Base-by-base conservation (phyloP, 2,113 vertebrate genomes). In the Tenrec ecaudatus region DNA sequence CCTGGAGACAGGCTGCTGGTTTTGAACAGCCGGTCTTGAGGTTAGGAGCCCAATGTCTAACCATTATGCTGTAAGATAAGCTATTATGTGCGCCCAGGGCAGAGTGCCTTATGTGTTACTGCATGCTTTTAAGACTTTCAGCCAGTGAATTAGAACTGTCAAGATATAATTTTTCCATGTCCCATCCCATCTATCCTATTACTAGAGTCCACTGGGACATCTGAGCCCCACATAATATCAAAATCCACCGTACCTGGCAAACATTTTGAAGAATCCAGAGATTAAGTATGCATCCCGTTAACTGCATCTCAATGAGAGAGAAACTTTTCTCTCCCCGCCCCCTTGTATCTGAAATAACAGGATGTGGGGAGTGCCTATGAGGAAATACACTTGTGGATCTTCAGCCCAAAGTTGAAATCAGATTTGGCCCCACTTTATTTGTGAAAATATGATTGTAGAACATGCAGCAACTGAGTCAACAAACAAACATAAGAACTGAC, bases 341-440 rank as follows among this genome's bases (percentile, higher is more conserved):
- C 75, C 47, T 17, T 86, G 23, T 15, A 62, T 16, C 8, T 69
- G 8, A 82, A 29, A 22, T 78, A 29, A 71, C 57, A 87, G 7
- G 43, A 82, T 86, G 83, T 2, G 17, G 47, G 43, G 29, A 31
- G 17, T 5, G 27, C 2, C 17, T 40, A 22, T 27, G 10, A 89
- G n/a, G 92, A 20, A 11, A 68, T 77, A 16, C 47, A 17, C 68
- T 92, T 87, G 89, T 75, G 19, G 88, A 75, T 57, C 40, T 94
- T 66, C 17, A 66, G 31, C 73, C 38, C 75, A 69, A 85, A 76
- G 57, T n/a, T 94, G 53, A 85, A 92, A 87, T 87, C 43, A 86
- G 66, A 82, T 31, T 6, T 27, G 17, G 40, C 88, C 68, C n/a
- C 43, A 83, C n/a, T 2, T 57, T 27, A 73, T 66, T 38, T 92